phyloP scores from a whole-genome alignment of 2,797 vertebrate species.

The Macropus fuliginosus region DNA sequence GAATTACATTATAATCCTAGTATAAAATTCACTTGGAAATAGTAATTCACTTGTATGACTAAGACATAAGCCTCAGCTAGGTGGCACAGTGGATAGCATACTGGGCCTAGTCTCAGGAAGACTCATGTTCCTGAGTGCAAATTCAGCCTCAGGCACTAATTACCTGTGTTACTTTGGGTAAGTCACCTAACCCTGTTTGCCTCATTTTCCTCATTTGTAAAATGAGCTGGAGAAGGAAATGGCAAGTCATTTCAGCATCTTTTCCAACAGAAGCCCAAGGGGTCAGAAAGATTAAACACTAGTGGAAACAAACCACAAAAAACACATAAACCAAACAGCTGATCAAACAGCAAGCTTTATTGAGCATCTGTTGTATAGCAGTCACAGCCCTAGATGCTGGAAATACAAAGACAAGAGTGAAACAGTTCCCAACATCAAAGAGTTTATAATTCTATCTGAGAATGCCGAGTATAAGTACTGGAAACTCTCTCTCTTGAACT shows the following conservation, averaged over 20 bases:
- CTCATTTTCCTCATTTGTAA: neutral
- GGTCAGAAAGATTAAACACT: neutral
- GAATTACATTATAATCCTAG: slow-evolving; percentile 27
- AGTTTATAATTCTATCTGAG: no score
- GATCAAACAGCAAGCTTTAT: no score
- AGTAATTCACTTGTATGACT: neutral
- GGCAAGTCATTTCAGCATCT: neutral
- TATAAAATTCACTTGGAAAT: slow-evolving; percentile 40
- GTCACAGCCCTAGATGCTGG: no score
- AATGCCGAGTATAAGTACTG: no score
- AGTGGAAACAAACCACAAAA: neutral
- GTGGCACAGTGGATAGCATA: neutral
- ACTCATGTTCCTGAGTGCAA: neutral
- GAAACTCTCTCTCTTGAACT: no score
- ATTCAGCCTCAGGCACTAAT: neutral
- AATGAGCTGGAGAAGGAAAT: neutral
- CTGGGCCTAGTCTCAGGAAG: neutral
- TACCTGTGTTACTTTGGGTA: neutral
- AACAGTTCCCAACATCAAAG: no score
- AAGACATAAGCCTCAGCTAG: neutral
- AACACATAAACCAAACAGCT: neutral
- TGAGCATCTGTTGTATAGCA: no score
- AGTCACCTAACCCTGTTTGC: neutral
- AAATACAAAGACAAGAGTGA: no score
- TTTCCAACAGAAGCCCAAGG: neutral